Evolutionary conservation across 2,113 vertebrate genomes (phyloP).

Genomic region (Smithornis capensis): DNA sequence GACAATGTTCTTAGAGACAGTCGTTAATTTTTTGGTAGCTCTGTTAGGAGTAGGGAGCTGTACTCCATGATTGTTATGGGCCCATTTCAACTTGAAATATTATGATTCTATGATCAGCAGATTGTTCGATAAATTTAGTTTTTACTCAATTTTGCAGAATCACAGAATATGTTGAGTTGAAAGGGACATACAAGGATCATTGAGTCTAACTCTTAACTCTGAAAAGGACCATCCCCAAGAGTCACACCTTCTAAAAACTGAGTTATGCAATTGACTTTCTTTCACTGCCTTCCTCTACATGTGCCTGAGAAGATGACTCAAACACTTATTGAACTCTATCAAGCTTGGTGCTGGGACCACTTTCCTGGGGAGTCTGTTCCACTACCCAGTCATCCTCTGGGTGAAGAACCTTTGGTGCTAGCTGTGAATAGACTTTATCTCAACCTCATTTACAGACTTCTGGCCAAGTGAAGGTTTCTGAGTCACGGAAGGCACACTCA

Average conservation of each 20-base stretch:
- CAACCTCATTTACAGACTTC: not conserved
- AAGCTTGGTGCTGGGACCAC: not conserved
- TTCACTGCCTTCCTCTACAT: not conserved
- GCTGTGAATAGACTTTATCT: not conserved
- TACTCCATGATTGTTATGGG: not conserved
- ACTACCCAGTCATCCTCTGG: not conserved
- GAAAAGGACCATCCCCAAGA: not conserved
- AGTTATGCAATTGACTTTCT: not conserved
- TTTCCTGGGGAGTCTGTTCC: not conserved
- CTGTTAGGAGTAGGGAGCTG: not conserved
- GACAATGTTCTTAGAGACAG: not conserved
- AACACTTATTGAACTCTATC: not conserved
- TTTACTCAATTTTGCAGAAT: not conserved
- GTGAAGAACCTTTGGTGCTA: not conserved
- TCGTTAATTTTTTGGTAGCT: not conserved
- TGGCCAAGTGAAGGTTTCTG: not conserved
- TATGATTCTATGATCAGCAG: not conserved
- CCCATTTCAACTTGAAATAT: not conserved
- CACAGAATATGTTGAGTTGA: not conserved
- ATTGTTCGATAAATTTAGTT: not conserved
- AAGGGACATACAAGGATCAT: not conserved
- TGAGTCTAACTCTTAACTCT: not conserved
- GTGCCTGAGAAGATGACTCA: not conserved
- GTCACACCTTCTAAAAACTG: not conserved
- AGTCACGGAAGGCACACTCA: not conserved